Conservation (phyloP, 2,113 vertebrate species). For the Dasyornis broadbenti region DNA sequence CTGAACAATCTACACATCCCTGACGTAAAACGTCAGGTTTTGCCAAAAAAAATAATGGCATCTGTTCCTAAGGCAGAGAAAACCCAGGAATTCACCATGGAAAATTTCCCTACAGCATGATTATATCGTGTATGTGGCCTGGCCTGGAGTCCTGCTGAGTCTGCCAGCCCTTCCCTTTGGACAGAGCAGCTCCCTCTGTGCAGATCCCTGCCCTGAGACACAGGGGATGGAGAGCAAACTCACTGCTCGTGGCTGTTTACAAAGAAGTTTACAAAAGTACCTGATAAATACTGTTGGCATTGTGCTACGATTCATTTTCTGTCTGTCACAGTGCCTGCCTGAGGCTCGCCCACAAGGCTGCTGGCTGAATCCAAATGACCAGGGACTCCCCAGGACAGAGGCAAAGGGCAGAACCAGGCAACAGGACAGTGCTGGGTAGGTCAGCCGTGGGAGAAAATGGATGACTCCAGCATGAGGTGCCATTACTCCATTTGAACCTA, state of each 20-base stretch:
- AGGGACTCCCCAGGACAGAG: not conserved
- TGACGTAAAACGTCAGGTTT: not conserved
- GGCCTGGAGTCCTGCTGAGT: not conserved
- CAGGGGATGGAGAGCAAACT: not conserved
- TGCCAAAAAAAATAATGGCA: not conserved
- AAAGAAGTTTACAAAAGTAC: not conserved
- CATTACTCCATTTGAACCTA: not conserved
- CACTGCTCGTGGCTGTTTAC: not conserved
- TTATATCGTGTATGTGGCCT: not conserved
- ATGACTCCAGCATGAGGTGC: not conserved
- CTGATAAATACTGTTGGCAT: not conserved
- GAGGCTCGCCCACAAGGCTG: not conserved
- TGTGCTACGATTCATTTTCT: not conserved
- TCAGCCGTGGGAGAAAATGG: fast-evolving
- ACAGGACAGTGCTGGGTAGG: too few relatives aligned
- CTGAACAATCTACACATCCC: not conserved
- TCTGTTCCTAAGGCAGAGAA: not conserved
- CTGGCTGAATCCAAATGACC: not conserved
- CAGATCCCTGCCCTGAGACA: not conserved
- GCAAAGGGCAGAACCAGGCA: not conserved
- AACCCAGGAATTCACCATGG: not conserved
- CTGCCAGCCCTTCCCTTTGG: not conserved
- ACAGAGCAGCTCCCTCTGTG: not conserved
- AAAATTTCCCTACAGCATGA: not conserved
- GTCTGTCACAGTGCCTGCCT: not conserved